Evolutionary conservation across 2,888 invertebrate genomes (phyloP), one percentile per base, ranked within the genome.

Genomic region (Malthinus flaveolus): DNA sequence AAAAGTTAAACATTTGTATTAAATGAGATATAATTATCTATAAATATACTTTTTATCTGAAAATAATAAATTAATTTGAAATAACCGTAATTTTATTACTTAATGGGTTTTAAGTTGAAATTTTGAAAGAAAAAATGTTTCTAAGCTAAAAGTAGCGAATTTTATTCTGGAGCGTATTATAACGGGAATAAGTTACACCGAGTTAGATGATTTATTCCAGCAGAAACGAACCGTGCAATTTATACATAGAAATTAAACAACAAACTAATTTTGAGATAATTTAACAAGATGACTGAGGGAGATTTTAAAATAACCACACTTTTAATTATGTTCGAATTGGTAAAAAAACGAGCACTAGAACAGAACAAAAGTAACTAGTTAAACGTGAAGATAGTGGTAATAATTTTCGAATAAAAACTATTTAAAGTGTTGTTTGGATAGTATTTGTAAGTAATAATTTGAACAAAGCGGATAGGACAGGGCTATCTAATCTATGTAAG

Each of bases 401-500:
- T 49, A 53, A 58, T 47, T 58, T 37, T 49, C 9, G 12, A 35
- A 35, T 11, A 45, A 35, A 36, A 12, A 49, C 10, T 12, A 12
- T 9, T 32, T 37, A 47, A 53, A 53, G 53, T 39, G 54, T 33
- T 54, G 13, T 56, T 47, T 31, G 36, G 32, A 32, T 32, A 59
- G 58, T 51, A 58, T 49, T 56, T 56, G 53, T 52, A 50, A 53
- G 56, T 53, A 56, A 61, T 56, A 55, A 60, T 63, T 61, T 59
- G 36, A 56, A 56, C 52, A 49, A 56, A 59, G 50, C 59, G 54
- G 63, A 63, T 61, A 58, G 53, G 56, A 60, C 49, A 53, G 59
- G 23, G 61, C 61, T 61, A 62, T 65, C 66, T 73, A 73, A 71
- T 72, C 70, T 68, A 67, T 65, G 69, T 71, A 69, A 74, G 74